Evolutionary conservation across 2,888 invertebrate genomes (phyloP).

Genomic region (Noctua janthe): DNA sequence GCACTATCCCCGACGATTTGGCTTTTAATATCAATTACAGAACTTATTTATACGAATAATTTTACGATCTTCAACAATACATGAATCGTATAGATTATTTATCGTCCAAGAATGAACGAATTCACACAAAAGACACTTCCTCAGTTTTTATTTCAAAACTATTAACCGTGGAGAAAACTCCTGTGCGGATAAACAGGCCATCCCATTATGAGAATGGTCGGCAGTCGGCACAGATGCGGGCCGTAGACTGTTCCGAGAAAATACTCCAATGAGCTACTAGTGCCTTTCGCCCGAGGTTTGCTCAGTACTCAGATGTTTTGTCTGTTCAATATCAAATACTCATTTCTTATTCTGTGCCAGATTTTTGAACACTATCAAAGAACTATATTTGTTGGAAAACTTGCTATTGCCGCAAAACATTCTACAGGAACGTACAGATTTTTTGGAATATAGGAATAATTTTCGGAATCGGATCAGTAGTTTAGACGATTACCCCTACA

Average conservation of each 20-base stretch:
- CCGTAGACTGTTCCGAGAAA: constrained; percentile 61
- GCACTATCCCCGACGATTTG: background rate
- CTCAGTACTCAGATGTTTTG: constrained; percentile 24
- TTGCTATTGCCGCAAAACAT: background rate
- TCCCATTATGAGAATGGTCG: constrained; percentile 79
- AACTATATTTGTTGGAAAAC: constrained; percentile 13
- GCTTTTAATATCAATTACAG: background rate
- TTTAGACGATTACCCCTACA: background rate
- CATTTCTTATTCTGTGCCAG: constrained; percentile 1
- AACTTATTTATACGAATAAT: background rate
- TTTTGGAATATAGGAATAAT: background rate
- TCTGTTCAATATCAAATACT: constrained; percentile 38
- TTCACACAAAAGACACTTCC: constrained; percentile 14
- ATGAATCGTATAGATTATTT: constrained; percentile 1
- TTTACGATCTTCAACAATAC: background rate
- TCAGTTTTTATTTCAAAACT: constrained; percentile 53
- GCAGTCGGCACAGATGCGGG: constrained; percentile 74
- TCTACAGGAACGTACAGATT: background rate
- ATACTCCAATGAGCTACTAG: constrained; percentile 52
- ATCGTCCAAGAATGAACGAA: constrained; percentile 3
- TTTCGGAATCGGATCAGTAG: background rate
- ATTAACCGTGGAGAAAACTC: constrained; percentile 56
- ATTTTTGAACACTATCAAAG: constrained; percentile 21
- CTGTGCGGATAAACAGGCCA: constrained; percentile 77
- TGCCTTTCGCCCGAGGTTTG: constrained; percentile 24